Evolutionary conservation across 2,888 invertebrate genomes (phyloP), one percentile per base, ranked within the genome.

Genomic region (Dastarcus helophoroides): DNA sequence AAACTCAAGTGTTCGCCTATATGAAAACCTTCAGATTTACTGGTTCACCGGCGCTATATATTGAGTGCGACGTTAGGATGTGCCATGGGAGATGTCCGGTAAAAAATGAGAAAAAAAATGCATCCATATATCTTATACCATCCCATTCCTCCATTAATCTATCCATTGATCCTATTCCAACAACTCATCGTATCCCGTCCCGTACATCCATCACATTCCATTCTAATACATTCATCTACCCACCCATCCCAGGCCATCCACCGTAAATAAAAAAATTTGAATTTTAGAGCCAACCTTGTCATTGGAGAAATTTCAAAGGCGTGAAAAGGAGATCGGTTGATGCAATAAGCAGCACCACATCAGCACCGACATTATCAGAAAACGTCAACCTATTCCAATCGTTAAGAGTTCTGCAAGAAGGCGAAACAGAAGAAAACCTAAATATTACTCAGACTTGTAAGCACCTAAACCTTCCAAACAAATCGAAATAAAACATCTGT

Each of bases 1-100:
- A 91, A 65, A 91, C 91, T 0, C 90, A 90, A 60, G 86, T 91
- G 25, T 91, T 82, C 58, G 90, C 91, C 5, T 91, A 90, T 54
- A 86, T 91, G 84, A 91, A 91, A 64, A 90, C 91, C 2, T 86
- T 86, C 63, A 69, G 91, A 35, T 91, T 91, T 60, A 91, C 90
- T 1, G 90, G 90, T 13, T 90, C 90, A 0, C 91, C 91, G 1
- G 90, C 91, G 4, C 70, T 91, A 3, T 91, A 91, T 57, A 88
- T 91, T 37, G 91, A 91, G 64, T 91, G 91, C 51, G 91, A 91
- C 60, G 90, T 91, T 16, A 68, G 90, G 44, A 91, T 91, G 91
- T 91, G 91, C 58, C 91, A 91, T 58, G 91, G 91, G 37, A 69
- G 88, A 46, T 91, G 91, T 67, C 91, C 90, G 48, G 91, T 91